phyloP scores from a whole-genome alignment of 2,888 invertebrate species.

The Cerastoderma edule region DNA sequence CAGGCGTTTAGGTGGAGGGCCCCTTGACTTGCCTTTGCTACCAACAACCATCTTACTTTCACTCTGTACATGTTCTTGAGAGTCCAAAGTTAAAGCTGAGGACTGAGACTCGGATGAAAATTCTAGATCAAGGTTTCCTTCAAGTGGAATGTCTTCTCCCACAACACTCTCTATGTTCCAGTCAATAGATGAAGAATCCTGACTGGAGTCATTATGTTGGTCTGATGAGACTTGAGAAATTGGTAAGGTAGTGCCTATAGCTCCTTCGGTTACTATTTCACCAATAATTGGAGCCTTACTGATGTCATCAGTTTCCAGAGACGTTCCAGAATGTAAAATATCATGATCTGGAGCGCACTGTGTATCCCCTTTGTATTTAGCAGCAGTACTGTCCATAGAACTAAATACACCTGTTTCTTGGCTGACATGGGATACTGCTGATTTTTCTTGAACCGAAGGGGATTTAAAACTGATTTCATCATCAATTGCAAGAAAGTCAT shows the following conservation, averaged over 20 bases:
- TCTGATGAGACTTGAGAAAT: background rate
- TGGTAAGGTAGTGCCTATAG: no score
- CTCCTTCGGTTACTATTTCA: no score
- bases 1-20: conserved; percentile 27
- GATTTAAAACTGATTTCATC: conserved; percentile 46
- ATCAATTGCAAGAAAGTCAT: conserved; percentile 31
- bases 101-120: background rate
- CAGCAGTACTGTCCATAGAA: no score
- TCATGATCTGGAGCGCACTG: no score
- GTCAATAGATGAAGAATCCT: background rate
- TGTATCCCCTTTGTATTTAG: no score
- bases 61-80: background rate
- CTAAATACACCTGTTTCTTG: no score
- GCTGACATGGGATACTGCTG: no score
- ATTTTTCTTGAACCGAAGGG: background rate
- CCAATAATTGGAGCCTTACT: no score
- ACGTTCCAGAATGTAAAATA: no score
- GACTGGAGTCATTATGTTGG: background rate
- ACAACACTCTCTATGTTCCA: background rate
- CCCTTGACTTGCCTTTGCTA: background rate
- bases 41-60: no score
- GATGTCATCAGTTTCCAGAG: no score
- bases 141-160: background rate
- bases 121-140: background rate
- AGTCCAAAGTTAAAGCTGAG: background rate